Conservation (phyloP, 37 sponge, comb jelly and placozoan species). For the Mnemiopsis leidyi region DNA sequence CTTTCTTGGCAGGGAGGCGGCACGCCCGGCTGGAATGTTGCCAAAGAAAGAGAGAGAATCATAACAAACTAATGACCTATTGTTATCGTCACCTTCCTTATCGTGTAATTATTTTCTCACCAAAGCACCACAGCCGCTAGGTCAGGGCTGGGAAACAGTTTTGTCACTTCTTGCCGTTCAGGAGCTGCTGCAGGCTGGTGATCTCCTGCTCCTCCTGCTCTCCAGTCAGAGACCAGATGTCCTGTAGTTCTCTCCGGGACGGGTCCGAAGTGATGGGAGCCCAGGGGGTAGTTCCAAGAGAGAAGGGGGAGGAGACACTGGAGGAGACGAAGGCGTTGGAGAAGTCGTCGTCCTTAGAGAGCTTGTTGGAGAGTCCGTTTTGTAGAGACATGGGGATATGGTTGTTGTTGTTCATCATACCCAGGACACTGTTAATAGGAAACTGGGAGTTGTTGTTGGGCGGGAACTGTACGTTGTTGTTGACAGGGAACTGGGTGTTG, state of each 20-base stretch:
- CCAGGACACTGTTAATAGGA: not conserved
- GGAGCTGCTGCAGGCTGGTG: conserved; percentile 44
- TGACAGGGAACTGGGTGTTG: conserved; percentile 36
- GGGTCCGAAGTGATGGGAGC: conserved; percentile 19
- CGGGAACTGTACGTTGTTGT: conserved; percentile 55
- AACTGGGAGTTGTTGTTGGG: not conserved
- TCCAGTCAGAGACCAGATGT: conserved; percentile 60
- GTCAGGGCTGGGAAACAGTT: not conserved
- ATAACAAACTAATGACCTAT: not conserved
- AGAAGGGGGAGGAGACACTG: conserved; percentile 54
- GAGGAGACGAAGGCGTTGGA: conserved; percentile 9
- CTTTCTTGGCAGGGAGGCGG: not conserved
- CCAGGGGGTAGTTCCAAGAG: conserved; percentile 54
- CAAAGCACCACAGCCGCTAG: not conserved
- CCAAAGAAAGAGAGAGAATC: not conserved
- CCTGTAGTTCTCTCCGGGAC: not conserved
- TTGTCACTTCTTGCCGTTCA: conserved; percentile 62
- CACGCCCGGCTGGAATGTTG: not conserved
- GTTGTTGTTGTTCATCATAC: not conserved
- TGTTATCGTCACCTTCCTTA: not conserved
- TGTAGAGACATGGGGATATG: conserved; percentile 30
- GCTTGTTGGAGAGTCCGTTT: conserved; percentile 28
- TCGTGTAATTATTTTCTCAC: not conserved
- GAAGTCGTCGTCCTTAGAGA: conserved; percentile 10
- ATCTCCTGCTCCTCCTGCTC: conserved; percentile 57